These are phyloP conservation scores for Volucella inflata DNA, from an alignment of 2,888 invertebrate species.

Conservation along the genomic window DNA sequence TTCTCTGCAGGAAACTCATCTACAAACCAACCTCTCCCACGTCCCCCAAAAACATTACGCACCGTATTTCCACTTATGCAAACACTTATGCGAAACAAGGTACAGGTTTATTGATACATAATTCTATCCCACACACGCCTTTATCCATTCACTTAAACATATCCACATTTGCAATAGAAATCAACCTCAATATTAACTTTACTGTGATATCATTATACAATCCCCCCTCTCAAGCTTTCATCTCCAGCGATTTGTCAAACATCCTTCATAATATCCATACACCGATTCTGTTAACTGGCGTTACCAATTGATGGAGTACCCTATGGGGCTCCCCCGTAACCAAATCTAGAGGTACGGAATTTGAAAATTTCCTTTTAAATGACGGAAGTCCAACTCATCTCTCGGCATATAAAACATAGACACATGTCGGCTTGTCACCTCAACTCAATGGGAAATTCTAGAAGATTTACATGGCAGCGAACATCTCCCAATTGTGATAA, in stretches of 20 bases:
- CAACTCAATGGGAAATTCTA: background rate
- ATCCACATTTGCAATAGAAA: constrained; percentile 36
- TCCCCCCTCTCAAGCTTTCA: constrained; percentile 46
- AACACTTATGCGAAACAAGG: constrained; percentile 5
- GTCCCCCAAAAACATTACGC: too few species aligned
- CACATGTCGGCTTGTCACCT: too few species aligned
- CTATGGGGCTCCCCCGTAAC: constrained; percentile 34
- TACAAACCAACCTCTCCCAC: too few species aligned
- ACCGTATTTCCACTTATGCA: background rate
- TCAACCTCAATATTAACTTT: constrained; percentile 29
- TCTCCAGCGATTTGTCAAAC: background rate
- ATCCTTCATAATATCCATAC: constrained; percentile 8
- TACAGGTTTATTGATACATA: background rate
- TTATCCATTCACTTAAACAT: constrained; percentile 11
- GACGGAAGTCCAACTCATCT: too few species aligned
- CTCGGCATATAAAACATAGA: too few species aligned
- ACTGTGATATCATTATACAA: constrained; percentile 39
- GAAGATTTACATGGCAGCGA: background rate
- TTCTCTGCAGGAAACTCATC: too few species aligned
- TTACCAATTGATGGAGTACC: constrained; percentile 44
- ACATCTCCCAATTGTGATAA: background rate
- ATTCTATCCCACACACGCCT: background rate
- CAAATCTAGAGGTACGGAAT: constrained; percentile 22
- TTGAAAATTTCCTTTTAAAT: constrained; percentile 36
- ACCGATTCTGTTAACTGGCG: constrained; percentile 30